These are phyloP conservation scores for Forficula auricularia DNA, from an alignment of 1,140 invertebrate genomes.

Conservation along the genomic window DNA sequence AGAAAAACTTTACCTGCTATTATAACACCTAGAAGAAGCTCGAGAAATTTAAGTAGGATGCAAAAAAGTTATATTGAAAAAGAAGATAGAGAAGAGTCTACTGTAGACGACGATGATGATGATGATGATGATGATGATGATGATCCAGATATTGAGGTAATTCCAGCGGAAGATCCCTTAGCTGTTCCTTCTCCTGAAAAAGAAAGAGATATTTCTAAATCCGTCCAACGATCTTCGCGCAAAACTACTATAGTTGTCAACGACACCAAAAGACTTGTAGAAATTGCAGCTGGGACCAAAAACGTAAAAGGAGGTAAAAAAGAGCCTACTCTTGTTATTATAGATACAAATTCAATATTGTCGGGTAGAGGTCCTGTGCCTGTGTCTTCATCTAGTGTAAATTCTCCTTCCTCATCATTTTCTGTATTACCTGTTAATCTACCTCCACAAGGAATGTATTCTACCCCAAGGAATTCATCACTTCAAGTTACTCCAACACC, in stretches of 20 bases:
- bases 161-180: slow-evolving; percentile 46
- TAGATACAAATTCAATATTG: slow-evolving; percentile 55
- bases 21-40: slow-evolving; percentile 38
- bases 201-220: slow-evolving; percentile 22
- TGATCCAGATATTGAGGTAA: slow-evolving; percentile 43
- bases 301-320: slow-evolving; percentile 39
- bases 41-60: slow-evolving; percentile 37
- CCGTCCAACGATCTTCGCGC: slow-evolving; percentile 20
- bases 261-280: slow-evolving; percentile 51
- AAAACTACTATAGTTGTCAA: slow-evolving; percentile 49
- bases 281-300: slow-evolving; percentile 42
- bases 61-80: slow-evolving; percentile 40
- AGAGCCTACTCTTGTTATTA: slow-evolving; percentile 57
- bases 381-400: slow-evolving; percentile 24
- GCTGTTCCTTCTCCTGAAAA: slow-evolving; percentile 26
- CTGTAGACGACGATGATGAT: no score
- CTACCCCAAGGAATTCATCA: slow-evolving; percentile 16
- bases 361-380: slow-evolving; percentile 42
- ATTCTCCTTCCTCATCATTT: slow-evolving; percentile 12
- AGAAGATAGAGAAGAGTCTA: slow-evolving; percentile 40
- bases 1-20: slow-evolving; percentile 21
- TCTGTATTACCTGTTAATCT: slow-evolving; percentile 19
- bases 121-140: slow-evolving; percentile 29
- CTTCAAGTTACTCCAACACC: slow-evolving; percentile 19
- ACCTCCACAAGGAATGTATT: slow-evolving; percentile 36